Percentiles rank a stretch among this genome's conserved stretches.
Conservation (phyloP, 2,888 invertebrate species). For the Drosophila nr. medialis region DNA sequence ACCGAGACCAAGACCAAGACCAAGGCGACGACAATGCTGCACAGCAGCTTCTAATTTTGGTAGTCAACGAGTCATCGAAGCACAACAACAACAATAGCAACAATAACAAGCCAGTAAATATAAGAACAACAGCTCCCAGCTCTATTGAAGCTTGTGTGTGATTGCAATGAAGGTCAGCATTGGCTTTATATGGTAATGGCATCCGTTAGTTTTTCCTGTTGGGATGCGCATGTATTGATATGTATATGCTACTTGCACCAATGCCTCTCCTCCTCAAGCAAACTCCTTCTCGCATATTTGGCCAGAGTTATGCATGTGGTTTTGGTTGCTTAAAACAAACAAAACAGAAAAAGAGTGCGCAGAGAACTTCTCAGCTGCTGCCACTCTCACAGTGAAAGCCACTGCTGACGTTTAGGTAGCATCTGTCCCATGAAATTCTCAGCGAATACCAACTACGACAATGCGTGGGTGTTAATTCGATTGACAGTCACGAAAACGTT, state of each 20-base stretch:
- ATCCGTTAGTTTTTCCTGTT: slow-evolving; percentile 81
- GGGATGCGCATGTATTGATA: slow-evolving; percentile 71
- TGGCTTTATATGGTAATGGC: slow-evolving; percentile 76
- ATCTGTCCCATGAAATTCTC: slow-evolving; percentile 43
- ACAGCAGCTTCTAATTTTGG: slow-evolving; percentile 76
- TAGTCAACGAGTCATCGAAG: slow-evolving; percentile 53
- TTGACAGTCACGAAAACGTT: slow-evolving; percentile 46
- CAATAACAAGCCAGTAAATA: slow-evolving; percentile 15
- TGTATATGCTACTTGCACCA: slow-evolving; percentile 25
- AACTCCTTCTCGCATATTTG: slow-evolving; percentile 49
- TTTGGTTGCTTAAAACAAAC: slow-evolving; percentile 28
- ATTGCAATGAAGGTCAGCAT: slow-evolving; percentile 80
- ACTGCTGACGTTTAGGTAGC: slow-evolving; percentile 21
- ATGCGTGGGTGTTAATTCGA: slow-evolving; percentile 66
- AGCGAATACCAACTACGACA: slow-evolving; percentile 20
- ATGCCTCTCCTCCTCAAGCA: slow-evolving; percentile 2
- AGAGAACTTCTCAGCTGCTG: slow-evolving; percentile 28
- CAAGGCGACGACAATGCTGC: slow-evolving; percentile 49
- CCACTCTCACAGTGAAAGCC: slow-evolving; percentile 38
- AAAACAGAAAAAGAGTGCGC: slow-evolving; percentile 16
- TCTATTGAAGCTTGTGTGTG: slow-evolving; percentile 52
- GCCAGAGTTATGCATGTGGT: slow-evolving; percentile 59
- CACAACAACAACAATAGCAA: slow-evolving; percentile 25
- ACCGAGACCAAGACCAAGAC: slow-evolving; percentile 21
- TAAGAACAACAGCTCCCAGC: slow-evolving; percentile 45